These are phyloP conservation scores for Astropecten irregularis DNA, from an alignment of 53 echinoderm and acorn worm species.

Conservation along the genomic window DNA sequence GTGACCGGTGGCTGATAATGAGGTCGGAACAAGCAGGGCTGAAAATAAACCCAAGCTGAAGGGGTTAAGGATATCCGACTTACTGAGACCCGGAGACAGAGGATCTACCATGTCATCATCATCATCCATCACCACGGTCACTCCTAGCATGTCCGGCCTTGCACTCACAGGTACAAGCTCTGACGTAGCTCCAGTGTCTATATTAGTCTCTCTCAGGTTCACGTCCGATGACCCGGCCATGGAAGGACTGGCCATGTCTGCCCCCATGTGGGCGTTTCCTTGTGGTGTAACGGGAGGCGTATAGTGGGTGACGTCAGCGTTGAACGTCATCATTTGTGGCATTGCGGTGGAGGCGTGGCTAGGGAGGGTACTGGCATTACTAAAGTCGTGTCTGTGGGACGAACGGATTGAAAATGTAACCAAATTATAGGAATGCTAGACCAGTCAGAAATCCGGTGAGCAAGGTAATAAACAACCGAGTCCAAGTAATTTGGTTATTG, in stretches of 20 bases:
- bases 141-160: conserved; percentile 12
- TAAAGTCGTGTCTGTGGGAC: background rate
- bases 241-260: background rate
- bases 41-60: too few species aligned
- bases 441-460: too few species aligned
- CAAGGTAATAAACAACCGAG: too few species aligned
- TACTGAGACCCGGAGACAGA: conserved; percentile 59
- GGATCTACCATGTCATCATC: conserved; percentile 29
- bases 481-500: too few species aligned
- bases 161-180: conserved; percentile 58
- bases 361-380: conserved; percentile 37
- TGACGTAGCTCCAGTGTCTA: conserved; percentile 94
- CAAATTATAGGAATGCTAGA: too few species aligned
- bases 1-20: too few species aligned
- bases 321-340: conserved; percentile 36
- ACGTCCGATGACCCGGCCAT: background rate
- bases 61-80: too few species aligned
- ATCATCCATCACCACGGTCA: conserved; percentile 31
- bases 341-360: conserved; percentile 29
- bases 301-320: conserved; percentile 11
- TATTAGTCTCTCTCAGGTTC: conserved; percentile 82
- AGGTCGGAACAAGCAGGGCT: too few species aligned
- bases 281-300: background rate
- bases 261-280: background rate
- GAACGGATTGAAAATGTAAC: too few species aligned